phyloP scores from a whole-genome alignment of 2,113 vertebrate species.

The Hippocampus comes region DNA sequence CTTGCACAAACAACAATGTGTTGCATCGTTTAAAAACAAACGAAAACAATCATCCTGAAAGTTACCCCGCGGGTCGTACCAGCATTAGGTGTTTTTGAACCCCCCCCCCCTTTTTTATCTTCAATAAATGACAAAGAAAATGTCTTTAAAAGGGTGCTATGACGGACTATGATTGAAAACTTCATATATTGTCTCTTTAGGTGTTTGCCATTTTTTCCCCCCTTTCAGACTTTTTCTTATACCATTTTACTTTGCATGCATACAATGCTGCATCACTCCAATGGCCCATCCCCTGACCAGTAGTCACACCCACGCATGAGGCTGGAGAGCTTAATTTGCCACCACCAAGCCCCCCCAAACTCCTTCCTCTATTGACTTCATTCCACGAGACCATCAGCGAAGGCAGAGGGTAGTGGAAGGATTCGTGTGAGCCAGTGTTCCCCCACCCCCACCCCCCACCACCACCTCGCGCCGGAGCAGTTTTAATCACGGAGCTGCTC shows the following conservation, averaged over 20 bases:
- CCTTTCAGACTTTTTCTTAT: not conserved
- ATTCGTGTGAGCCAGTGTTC: not conserved
- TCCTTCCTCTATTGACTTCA: slow-evolving; percentile 35
- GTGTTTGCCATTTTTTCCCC: not conserved
- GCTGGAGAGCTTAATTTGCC: not conserved
- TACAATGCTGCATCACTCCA: not conserved
- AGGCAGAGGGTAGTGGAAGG: not conserved
- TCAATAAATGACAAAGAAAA: not conserved
- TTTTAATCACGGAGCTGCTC: slow-evolving; percentile 8
- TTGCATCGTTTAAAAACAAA: too few relatives aligned
- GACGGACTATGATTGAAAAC: too few relatives aligned
- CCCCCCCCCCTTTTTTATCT: too few relatives aligned
- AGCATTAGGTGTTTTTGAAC: too few relatives aligned
- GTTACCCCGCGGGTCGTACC: too few relatives aligned
- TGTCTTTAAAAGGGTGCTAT: too few relatives aligned
- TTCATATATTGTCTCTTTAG: not conserved
- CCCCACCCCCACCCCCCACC: not conserved
- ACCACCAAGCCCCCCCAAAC: slow-evolving; percentile 1
- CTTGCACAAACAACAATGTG: too few relatives aligned
- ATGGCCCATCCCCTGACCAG: not conserved
- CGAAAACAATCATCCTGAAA: too few relatives aligned
- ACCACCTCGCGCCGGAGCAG: not conserved
- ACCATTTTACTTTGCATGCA: not conserved
- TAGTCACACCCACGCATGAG: not conserved
- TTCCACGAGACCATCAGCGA: slow-evolving; percentile 14